phyloP scores from a whole-genome alignment of 2,113 vertebrate genomes.

The Cynocephalus volans region DNA sequence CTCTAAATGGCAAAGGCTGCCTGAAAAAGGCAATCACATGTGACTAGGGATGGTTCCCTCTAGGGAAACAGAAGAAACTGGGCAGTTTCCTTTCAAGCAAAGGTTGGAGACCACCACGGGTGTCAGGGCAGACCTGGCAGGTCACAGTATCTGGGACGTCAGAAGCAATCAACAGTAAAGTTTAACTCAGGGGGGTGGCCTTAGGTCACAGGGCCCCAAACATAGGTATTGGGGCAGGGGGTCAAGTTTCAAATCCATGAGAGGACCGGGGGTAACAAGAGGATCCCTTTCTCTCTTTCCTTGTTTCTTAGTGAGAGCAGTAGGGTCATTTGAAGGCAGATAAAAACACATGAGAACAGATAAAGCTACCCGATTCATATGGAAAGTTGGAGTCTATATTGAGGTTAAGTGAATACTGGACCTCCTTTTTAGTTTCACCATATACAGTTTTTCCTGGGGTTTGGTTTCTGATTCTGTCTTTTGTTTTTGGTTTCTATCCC shows the following conservation, averaged over 20 bases:
- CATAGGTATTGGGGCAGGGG: too few relatives aligned
- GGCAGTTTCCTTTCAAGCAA: neutral
- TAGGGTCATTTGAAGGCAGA: neutral
- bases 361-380: neutral
- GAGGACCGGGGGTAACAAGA: neutral
- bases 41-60: neutral
- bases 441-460: neutral
- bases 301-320: neutral
- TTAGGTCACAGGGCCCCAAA: too few relatives aligned
- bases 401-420: neutral
- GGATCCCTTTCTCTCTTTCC: neutral
- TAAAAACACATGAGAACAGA: neutral
- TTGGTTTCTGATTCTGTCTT: neutral
- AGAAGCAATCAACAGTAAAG: neutral
- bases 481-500: neutral
- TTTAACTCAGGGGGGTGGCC: neutral
- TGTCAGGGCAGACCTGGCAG: too few relatives aligned
- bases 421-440: constrained; percentile 14
- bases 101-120: fast-evolving
- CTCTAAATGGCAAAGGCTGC: neutral
- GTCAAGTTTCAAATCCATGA: neutral
- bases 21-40: neutral
- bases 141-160: neutral
- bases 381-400: neutral
- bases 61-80: neutral